Conservation (phyloP, 2,113 vertebrate species). For the Alectura lathami region DNA sequence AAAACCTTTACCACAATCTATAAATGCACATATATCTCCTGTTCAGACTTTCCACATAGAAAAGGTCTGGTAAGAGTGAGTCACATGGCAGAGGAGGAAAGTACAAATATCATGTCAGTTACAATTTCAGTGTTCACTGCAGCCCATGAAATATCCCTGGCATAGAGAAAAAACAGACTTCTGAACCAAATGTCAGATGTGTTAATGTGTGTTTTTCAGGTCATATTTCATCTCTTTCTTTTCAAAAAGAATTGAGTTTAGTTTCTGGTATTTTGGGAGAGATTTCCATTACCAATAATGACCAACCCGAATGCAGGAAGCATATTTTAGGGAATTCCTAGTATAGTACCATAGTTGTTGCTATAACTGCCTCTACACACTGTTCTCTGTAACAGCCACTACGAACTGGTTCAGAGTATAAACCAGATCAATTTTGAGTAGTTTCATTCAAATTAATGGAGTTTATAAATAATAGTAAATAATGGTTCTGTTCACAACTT, state of each 20-base stretch:
- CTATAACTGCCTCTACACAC: not conserved
- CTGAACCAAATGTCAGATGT: not conserved
- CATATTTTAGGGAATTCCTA: not conserved
- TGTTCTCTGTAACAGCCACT: not conserved
- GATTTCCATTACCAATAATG: constrained; percentile 3
- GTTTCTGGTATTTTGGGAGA: not conserved
- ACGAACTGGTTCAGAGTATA: not conserved
- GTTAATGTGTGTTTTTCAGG: not conserved
- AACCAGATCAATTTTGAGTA: not conserved
- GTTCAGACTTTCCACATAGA: not conserved
- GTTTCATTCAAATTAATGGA: not conserved
- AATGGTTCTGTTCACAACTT: not conserved
- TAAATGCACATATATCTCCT: not conserved
- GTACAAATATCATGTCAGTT: not conserved
- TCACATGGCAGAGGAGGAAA: not conserved
- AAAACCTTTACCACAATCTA: not conserved
- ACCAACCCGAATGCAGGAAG: not conserved
- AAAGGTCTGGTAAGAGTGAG: not conserved
- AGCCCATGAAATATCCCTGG: not conserved
- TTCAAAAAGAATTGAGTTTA: not conserved
- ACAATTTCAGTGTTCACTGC: not conserved
- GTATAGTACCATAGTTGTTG: not conserved
- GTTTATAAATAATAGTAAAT: not conserved
- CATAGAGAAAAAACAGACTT: not conserved
- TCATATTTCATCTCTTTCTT: not conserved